These are phyloP conservation scores for Nysson spinosus DNA, from an alignment of 2,888 invertebrate genomes.

Conservation along the genomic window DNA sequence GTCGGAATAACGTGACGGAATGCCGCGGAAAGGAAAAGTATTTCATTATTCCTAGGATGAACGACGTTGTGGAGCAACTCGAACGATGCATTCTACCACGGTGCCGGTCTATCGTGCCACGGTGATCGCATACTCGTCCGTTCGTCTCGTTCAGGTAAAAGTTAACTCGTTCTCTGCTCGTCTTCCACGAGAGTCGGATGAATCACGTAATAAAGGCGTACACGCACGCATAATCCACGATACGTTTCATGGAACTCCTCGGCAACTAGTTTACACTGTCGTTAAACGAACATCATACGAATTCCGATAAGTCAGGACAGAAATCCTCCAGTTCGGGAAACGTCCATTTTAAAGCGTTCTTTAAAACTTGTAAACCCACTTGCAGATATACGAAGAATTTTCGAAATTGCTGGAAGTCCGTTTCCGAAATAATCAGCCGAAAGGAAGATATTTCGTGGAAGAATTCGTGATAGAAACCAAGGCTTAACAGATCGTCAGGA, in stretches of 20 bases:
- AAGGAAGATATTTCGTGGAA: constrained; percentile 28
- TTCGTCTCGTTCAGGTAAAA: constrained; percentile 36
- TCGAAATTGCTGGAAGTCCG: too few species aligned
- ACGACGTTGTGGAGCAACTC: constrained; percentile 3
- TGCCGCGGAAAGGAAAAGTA: neutral
- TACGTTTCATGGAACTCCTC: neutral
- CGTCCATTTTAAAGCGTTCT: too few species aligned
- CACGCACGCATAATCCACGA: neutral
- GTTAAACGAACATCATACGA: too few species aligned
- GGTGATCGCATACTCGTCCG: constrained; percentile 23
- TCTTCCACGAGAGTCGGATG: constrained; percentile 16
- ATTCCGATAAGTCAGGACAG: too few species aligned
- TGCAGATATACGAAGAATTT: too few species aligned
- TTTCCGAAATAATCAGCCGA: too few species aligned
- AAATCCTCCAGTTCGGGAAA: too few species aligned
- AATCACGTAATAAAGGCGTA: constrained; percentile 20
- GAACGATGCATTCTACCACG: constrained; percentile 17
- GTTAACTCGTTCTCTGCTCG: constrained; percentile 29
- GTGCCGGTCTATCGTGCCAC: constrained; percentile 26
- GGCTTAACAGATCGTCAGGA: constrained; percentile 49
- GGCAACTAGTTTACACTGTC: too few species aligned
- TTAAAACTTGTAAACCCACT: too few species aligned
- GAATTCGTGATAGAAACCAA: constrained; percentile 33
- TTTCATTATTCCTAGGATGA: constrained; percentile 3
- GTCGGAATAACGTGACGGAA: neutral